Base-by-base conservation (phyloP, 2,888 invertebrate genomes). In the Argynnis bischoffii region DNA sequence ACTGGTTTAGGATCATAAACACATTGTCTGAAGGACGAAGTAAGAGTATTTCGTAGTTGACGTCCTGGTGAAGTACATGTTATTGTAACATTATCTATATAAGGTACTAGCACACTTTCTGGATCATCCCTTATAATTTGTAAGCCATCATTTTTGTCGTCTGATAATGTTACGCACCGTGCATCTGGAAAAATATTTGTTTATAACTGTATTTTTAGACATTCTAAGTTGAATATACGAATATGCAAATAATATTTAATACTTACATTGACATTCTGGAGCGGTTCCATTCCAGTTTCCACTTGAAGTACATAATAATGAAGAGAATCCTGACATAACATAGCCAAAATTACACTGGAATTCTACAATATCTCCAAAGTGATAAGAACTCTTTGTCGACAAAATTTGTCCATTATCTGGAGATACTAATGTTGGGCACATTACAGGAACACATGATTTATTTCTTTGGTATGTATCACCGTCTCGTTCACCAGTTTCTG, bases 271-370 rank as follows among this genome's bases (percentile, higher is more conserved):
- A 88, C 99, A 99, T 87, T 96, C 96, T 5, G 99, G 99, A 54
- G 96, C 95, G 6, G 97, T 96, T 76, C 98, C 98, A 84, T 98
- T 98, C 99, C 99, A 99, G 47, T 94, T 95, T 59, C 99, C 99
- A 82, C 96, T 96, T 5, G 97, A 96, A 1, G 97, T 96, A 85
- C 99, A 99, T 65, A 97, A 93, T 18, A 99, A 91, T 6, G 97
- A 95, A 0, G 97, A 95, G 61, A 97, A 96, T 63, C 99, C 99
- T 69, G 96, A 95, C 95, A 99, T 96, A 0, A 98, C 96, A 82
- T 97, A 98, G 18, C 99, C 99, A 86, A 99, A 98, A 79, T 98
- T 95, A 82, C 99, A 99, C 80, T 98, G 97, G 94, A 99, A 99
- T 74, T 95, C 95, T 0, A 98, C 95, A 54, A 97, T 93, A 85